Evolutionary conservation across 1,140 invertebrate genomes (phyloP).

Genomic region (Drosophila littoralis): DNA sequence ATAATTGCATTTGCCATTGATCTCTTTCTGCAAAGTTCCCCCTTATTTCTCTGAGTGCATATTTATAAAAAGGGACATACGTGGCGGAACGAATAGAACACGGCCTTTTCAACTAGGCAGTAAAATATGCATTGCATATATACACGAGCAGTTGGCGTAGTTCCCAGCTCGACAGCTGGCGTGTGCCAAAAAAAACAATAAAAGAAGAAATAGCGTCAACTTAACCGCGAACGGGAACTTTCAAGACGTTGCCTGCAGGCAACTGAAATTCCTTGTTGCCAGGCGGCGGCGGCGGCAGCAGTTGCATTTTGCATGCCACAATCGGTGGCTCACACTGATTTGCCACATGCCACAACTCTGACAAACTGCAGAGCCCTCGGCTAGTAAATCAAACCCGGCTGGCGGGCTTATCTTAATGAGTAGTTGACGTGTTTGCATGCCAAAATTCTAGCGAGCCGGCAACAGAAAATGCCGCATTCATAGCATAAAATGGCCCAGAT

Average conservation of each 20-base stretch:
- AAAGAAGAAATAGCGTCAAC: background rate
- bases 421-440: constrained; percentile 75
- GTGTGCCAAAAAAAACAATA: constrained; percentile 48
- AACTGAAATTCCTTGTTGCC: constrained; percentile 28
- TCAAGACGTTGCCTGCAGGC: constrained; percentile 27
- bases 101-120: constrained; percentile 12
- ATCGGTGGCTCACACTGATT: constrained; percentile 41
- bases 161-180: constrained; percentile 65
- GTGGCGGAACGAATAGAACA: constrained; percentile 5
- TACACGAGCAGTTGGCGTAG: constrained; percentile 31
- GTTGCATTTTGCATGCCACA: constrained; percentile 68
- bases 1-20: no score
- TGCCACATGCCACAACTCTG: constrained; percentile 11
- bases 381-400: constrained; percentile 37
- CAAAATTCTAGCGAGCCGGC: constrained; percentile 20
- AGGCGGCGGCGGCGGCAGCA: constrained; percentile 12
- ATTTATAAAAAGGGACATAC: constrained; percentile 23
- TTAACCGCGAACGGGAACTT: constrained; percentile 28
- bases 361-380: background rate
- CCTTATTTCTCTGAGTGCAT: background rate
- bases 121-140: constrained; percentile 12
- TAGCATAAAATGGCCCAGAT: constrained; percentile 46
- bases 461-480: constrained; percentile 48
- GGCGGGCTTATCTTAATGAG: constrained; percentile 74
- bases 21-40: background rate